These are phyloP conservation scores for Epicauta chinensis DNA, from an alignment of 1,140 invertebrate species.

Conservation along the genomic window DNA sequence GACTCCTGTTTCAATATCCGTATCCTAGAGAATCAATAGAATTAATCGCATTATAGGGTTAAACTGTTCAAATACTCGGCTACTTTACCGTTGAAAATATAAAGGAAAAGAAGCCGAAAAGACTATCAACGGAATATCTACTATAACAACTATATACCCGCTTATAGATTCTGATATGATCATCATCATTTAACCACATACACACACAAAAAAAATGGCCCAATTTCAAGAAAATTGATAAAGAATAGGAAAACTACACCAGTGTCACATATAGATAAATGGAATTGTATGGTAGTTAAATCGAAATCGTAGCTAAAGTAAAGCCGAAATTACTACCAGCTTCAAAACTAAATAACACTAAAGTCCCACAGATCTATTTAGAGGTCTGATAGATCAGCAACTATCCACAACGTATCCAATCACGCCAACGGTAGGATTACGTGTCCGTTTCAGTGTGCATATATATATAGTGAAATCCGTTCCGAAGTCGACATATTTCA, in stretches of 20 bases:
- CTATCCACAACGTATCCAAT: constrained; percentile 21
- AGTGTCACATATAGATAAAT: too few relatives aligned
- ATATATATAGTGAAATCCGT: constrained; percentile 1
- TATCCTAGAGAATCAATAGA: background rate
- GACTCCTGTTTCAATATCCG: too few relatives aligned
- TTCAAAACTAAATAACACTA: constrained; percentile 20
- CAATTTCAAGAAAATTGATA: too few relatives aligned
- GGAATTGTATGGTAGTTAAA: constrained; percentile 10
- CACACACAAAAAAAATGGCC: too few relatives aligned
- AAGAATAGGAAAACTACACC: too few relatives aligned
- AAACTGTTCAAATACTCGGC: constrained; percentile 1
- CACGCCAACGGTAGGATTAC: constrained; percentile 18
- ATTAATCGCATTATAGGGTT: constrained; percentile 14
- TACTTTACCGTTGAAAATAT: background rate
- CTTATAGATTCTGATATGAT: constrained; percentile 1
- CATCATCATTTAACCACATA: background rate
- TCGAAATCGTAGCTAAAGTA: constrained; percentile 9
- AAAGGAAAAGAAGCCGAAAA: constrained; percentile 11
- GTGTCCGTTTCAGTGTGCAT: background rate
- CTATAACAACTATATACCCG: constrained; percentile 1
- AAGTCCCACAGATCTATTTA: constrained; percentile 20
- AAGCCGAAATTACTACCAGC: constrained; percentile 18
- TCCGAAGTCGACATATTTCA: constrained; percentile 12
- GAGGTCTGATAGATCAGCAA: constrained; percentile 20
- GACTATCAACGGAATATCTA: constrained; percentile 7